Evolutionary conservation across 2,113 vertebrate genomes (phyloP), one percentile per base, ranked within the genome.

Genomic region (Eulemur rufifrons): DNA sequence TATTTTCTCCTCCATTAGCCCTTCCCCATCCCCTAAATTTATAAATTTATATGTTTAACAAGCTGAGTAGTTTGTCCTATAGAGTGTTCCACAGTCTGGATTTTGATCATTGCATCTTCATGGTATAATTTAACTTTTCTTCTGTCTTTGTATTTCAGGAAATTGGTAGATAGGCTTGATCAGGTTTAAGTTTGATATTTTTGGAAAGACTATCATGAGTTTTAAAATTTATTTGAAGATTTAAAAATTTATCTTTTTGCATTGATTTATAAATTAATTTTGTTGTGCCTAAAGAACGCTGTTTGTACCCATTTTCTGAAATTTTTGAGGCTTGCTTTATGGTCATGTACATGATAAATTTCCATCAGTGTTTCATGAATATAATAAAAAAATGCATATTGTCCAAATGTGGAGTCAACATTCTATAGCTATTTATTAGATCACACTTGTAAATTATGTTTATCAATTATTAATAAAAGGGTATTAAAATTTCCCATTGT

Each of bases 151-250:
- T 54, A 47, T 74, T 91, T 78, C 18, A 61, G n/a, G 12, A 89
- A 74, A 73, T 52, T 54, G 18, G 20, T 82, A 92, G 74, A 82
- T 64, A 69, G 29, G 54, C 20, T 64, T 82, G 52, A 64, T 50
- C 15, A 71, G 59, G 76, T 82, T 94, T 82, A 90, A 21, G 14
- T 93, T 86, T 97, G 64, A 56, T 74, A 37, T 17, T 56, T 91
- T 74, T 89, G 39, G 27, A 13, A 86, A 81, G 56, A 89, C 32
- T 27, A 23, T 66, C 39, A 23, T 61, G 6, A 20, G 15, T 81
- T 86, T 89, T 42, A 96, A 96, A 86, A 39, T 77, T 78, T 50
- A 66, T 29, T 50, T 63, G 54, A 14, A 42, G 42, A 71, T 76
- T 82, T 68, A 52, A 63, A 84, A 74, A 32, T 27, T 25, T 83